Evolutionary conservation across 2,113 vertebrate genomes (phyloP), one percentile per base, ranked within the genome.

Genomic region (Peromyscus californicus): DNA sequence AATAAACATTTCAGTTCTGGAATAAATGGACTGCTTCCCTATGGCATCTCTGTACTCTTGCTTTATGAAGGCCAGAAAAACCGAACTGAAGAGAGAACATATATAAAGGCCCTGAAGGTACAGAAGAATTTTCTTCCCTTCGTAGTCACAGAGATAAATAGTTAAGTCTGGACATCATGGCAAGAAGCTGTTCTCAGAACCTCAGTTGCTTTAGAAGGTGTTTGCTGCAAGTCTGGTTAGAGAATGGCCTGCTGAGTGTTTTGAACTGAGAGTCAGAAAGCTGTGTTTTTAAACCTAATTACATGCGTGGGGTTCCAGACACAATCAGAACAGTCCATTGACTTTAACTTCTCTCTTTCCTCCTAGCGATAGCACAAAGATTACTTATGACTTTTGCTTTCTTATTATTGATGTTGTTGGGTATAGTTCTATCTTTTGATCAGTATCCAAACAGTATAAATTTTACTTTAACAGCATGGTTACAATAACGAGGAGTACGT

Each of bases 11-110:
- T 95, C 85, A 75, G 95, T 86, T 61, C 96, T 94, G 87, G 82
- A 84, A 51, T 92, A 93, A 93, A 93, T 97, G 69, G 82, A 96
- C 59, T 78, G 21, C 76, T 94, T 98, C 78, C 76, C 12, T 2
- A 5, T 59, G 96, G 2, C 82, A 51, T 96, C 69, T 84, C 89
- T 31, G 83, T 76, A 57, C 61, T 91, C 31, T 82, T 79, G 82
- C 96, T 98, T 98, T 97, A 96, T 91, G 86, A 90, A 96, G 96
- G 96, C 93, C 78, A 65, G 87, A 91, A 96, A 84, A 33, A 91
- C 91, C 12, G 51, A 91, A 33, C 4, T 51, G 86, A 95, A 88
- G 86, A 61, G 93, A 88, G 33, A 90, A 89, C 63, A 65, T 59
- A 89, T 89, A 88, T 89, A 90, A 98, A 96, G 59, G 9, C 89